Evolutionary conservation across 30 jellyfish, hydroid and myxozoan genomes (phyloP).

Genomic region (Nemopilema nomurai): DNA sequence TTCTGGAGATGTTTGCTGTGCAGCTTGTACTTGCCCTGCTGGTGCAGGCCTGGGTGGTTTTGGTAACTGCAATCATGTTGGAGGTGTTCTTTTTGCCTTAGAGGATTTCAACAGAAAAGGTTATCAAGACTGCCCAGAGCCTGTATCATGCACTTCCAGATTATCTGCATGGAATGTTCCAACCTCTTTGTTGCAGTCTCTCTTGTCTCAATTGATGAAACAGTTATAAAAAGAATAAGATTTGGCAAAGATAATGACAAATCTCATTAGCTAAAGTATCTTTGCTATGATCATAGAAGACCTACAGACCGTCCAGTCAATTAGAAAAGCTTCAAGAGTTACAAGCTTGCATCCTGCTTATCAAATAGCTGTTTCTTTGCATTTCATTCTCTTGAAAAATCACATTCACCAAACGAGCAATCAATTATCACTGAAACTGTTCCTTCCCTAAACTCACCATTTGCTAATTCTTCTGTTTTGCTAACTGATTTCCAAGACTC

Average conservation of each 20-base stretch:
- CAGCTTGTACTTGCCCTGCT: slow-evolving; percentile 50
- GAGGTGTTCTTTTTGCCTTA: slow-evolving; percentile 43
- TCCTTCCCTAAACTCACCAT: background rate
- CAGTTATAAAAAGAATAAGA: slow-evolving; percentile 30
- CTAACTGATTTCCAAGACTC: background rate
- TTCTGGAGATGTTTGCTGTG: slow-evolving; percentile 35
- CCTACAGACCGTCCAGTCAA: background rate
- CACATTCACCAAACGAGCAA: slow-evolving; percentile 1
- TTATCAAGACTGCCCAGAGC: background rate
- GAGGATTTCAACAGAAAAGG: slow-evolving; percentile 47
- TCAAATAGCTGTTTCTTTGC: slow-evolving; percentile 12
- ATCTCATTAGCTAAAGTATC: slow-evolving; percentile 1
- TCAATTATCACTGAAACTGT: background rate
- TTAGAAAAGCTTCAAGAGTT: background rate
- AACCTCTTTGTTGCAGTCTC: slow-evolving; percentile 8
- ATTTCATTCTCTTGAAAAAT: background rate
- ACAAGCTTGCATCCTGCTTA: slow-evolving; percentile 1
- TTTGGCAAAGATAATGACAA: slow-evolving; percentile 27
- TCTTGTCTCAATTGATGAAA: slow-evolving; percentile 47
- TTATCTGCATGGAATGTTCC: slow-evolving; percentile 47
- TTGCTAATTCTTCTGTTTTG: background rate
- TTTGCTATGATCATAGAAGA: background rate
- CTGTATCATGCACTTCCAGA: slow-evolving; percentile 32
- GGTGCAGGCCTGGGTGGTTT: slow-evolving; percentile 38
- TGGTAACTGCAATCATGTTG: slow-evolving; percentile 42